Evolutionary conservation across 2,888 invertebrate species (phyloP).

Genomic region (Heterodera filipjevi): DNA sequence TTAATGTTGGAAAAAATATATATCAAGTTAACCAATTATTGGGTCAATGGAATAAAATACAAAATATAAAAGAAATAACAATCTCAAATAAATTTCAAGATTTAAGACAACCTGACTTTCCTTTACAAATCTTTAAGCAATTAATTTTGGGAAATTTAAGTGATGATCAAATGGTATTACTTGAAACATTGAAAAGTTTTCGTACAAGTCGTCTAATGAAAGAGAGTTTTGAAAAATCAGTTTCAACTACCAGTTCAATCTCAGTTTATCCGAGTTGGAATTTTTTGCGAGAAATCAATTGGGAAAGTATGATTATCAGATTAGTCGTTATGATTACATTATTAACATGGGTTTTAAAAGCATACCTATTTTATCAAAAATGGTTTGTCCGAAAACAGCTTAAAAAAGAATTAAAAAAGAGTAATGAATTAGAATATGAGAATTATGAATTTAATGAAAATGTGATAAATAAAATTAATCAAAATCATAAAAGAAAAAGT

Average conservation of each 20-base stretch:
- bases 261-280: no score
- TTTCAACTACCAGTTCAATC: no score
- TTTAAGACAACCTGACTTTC: background rate
- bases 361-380: background rate
- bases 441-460: background rate
- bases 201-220: background rate
- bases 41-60: background rate
- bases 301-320: no score
- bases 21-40: background rate
- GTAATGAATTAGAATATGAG: background rate
- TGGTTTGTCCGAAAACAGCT: background rate
- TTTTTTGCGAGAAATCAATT: no score
- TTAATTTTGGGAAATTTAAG: background rate
- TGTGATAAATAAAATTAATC: no score
- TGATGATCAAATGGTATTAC: background rate
- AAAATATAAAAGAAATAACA: background rate
- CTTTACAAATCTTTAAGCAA: background rate
- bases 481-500: background rate
- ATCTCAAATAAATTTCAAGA: background rate
- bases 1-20: background rate
- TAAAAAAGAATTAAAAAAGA: background rate
- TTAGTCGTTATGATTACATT: background rate
- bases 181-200: background rate
- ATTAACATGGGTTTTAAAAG: background rate
- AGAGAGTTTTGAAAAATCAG: background rate